Evolutionary conservation across 1,140 invertebrate genomes (phyloP).

Genomic region (Marisa cornuarietis): DNA sequence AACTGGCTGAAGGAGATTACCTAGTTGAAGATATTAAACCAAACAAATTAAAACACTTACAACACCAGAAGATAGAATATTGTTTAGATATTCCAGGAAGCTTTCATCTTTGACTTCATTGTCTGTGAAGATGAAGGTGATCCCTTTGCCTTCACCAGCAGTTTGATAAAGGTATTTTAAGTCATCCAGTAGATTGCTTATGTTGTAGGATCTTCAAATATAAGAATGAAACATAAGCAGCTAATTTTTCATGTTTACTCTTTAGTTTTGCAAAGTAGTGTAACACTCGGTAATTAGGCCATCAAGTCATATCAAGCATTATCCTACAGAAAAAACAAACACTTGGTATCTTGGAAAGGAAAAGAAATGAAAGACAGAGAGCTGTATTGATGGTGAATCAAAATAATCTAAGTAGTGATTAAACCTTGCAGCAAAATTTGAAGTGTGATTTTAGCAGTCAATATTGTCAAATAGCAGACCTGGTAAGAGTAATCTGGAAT

Average conservation of each 20-base stretch:
- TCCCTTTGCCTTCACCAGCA: conserved; percentile 95
- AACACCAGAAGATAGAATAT: conserved; percentile 88
- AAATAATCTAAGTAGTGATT: neutral
- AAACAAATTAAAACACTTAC: conserved; percentile 35
- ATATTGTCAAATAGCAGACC: conserved; percentile 69
- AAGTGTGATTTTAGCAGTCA: neutral
- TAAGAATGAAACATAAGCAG: no score
- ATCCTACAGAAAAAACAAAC: neutral
- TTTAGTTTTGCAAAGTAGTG: no score
- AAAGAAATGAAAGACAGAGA: neutral
- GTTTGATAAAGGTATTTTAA: conserved; percentile 87
- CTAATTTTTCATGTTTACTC: no score
- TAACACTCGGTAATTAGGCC: no score
- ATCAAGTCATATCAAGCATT: no score
- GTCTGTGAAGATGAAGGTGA: conserved; percentile 96
- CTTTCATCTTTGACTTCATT: conserved; percentile 97
- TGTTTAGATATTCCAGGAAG: conserved; percentile 96
- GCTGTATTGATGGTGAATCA: neutral
- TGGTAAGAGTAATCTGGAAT: conserved; percentile 82
- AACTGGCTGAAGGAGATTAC: no score
- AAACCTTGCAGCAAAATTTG: neutral
- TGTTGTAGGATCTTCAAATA: conserved; percentile 78
- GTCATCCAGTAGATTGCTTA: conserved; percentile 94
- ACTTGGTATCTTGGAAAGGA: neutral
- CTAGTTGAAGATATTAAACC: neutral